Conservation (phyloP, 2,888 invertebrate genomes). For the Dichetophora obliterata region DNA sequence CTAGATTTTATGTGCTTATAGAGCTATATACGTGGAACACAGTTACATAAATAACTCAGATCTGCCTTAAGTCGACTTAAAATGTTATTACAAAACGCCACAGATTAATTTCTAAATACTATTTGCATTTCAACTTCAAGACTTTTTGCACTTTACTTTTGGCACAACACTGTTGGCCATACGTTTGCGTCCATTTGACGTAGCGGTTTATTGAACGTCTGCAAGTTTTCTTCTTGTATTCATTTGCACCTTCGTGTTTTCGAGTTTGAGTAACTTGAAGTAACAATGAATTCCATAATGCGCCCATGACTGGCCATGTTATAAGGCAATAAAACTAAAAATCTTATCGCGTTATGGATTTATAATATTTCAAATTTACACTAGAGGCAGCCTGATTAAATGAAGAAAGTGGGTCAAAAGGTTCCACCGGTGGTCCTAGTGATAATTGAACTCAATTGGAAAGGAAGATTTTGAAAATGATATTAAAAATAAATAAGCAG, state of each 20-base stretch:
- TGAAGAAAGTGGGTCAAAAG: not conserved
- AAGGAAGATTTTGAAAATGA: too few relatives aligned
- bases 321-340: slow-evolving; percentile 36
- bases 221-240: not conserved
- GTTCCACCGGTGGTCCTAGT: not conserved
- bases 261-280: not conserved
- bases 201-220: not conserved
- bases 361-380: slow-evolving; percentile 35
- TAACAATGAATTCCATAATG: not conserved
- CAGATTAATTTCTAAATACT: too few relatives aligned
- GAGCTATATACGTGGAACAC: too few relatives aligned
- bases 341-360: slow-evolving; percentile 39
- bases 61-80: too few relatives aligned
- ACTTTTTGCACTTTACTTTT: too few relatives aligned
- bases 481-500: too few relatives aligned
- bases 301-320: slow-evolving; percentile 28
- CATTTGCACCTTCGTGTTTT: not conserved
- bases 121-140: not conserved
- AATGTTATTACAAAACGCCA: too few relatives aligned
- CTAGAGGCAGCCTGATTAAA: slow-evolving; percentile 1
- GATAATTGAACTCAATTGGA: too few relatives aligned
- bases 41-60: too few relatives aligned
- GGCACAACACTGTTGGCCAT: not conserved
- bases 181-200: not conserved
- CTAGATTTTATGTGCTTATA: too few relatives aligned